phyloP scores from a whole-genome alignment of 1,140 invertebrate genomes.

The Ladona fulva region DNA sequence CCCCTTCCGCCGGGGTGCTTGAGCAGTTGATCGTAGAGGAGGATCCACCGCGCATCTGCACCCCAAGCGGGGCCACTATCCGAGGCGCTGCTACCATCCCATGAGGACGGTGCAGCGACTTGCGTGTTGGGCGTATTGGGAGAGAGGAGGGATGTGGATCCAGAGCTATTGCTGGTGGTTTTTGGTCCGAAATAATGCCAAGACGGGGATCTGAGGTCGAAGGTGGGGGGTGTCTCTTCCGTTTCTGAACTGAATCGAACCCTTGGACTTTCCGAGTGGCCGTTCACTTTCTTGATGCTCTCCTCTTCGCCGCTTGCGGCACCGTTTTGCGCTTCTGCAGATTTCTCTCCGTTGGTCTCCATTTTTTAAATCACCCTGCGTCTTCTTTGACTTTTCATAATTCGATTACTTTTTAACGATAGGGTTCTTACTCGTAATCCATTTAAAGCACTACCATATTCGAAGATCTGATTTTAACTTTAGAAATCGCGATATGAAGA shows the following conservation, averaged over 20 bases:
- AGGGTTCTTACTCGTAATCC: too few relatives aligned
- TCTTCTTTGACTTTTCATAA: too few relatives aligned
- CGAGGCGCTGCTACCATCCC: background rate
- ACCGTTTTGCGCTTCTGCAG: background rate
- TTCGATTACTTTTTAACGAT: too few relatives aligned
- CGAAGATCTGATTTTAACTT: too few relatives aligned
- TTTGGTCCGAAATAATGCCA: background rate
- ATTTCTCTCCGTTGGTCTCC: too few relatives aligned
- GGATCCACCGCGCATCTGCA: slow-evolving; percentile 42
- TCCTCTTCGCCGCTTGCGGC: background rate
- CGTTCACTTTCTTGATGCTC: background rate
- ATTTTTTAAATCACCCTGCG: too few relatives aligned
- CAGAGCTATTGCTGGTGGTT: background rate
- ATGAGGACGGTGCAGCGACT: background rate
- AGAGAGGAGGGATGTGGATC: background rate
- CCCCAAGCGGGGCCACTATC: slow-evolving; percentile 35
- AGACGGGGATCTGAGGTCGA: background rate
- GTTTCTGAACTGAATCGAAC: background rate
- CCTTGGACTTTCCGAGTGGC: background rate
- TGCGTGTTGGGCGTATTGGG: background rate
- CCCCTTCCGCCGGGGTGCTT: slow-evolving; percentile 38
- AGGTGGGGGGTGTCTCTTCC: background rate
- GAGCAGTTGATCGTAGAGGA: slow-evolving; percentile 46
- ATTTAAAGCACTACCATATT: too few relatives aligned
- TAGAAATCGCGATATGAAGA: too few relatives aligned